Conservation (phyloP, 2,113 vertebrate species). For the Pangasianodon gigas region DNA sequence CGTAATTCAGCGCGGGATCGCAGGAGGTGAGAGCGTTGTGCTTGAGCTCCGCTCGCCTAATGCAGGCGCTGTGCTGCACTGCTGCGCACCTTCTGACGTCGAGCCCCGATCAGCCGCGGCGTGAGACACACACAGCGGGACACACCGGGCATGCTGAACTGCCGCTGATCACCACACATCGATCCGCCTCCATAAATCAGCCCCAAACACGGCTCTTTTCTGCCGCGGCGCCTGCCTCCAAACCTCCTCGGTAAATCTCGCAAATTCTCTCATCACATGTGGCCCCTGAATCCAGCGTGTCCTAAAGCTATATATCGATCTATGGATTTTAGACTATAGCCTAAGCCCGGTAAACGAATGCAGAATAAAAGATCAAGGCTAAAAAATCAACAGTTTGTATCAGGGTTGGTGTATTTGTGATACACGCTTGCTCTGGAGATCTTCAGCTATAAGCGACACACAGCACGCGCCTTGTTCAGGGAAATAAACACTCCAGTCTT, state of each 20-base stretch:
- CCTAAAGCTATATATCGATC: conserved; percentile 52
- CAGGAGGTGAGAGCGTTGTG: conserved; percentile 57
- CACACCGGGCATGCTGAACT: conserved; percentile 69
- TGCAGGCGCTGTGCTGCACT: conserved; percentile 87
- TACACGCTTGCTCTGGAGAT: not conserved
- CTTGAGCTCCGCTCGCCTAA: conserved; percentile 64
- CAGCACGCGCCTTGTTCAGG: not conserved
- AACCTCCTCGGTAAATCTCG: conserved; percentile 16
- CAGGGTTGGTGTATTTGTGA: not conserved
- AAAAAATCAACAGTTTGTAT: conserved; percentile 18
- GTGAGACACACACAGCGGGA: conserved; percentile 73
- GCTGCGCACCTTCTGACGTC: conserved; percentile 91
- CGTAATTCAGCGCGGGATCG: conserved; percentile 59
- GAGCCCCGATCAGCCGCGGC: conserved; percentile 80
- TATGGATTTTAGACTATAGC: conserved; percentile 68
- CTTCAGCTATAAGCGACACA: not conserved
- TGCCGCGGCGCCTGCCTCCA: conserved; percentile 41
- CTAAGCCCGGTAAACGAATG: conserved; percentile 30
- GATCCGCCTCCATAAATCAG: conserved; percentile 68
- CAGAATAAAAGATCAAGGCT: conserved; percentile 56
- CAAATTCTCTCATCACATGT: conserved; percentile 30
- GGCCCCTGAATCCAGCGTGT: conserved; percentile 1
- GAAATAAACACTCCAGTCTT: not conserved
- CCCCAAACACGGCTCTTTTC: conserved; percentile 65
- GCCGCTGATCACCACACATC: conserved; percentile 76